Conservation (phyloP, 2,113 vertebrate genomes). For the Cynopterus brachyotis region DNA sequence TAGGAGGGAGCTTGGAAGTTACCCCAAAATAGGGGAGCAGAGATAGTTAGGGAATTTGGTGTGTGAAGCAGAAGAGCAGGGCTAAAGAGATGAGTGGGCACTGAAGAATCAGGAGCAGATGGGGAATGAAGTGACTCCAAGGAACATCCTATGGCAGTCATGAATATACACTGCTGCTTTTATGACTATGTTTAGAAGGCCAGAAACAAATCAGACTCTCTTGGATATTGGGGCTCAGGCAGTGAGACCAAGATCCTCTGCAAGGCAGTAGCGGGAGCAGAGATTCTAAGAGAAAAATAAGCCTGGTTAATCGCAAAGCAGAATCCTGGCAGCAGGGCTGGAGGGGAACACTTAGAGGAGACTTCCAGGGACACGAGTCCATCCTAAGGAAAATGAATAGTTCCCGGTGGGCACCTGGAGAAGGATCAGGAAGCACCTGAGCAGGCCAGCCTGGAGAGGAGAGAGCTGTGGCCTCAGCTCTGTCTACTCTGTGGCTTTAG, state of each 20-base stretch:
- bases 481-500: neutral
- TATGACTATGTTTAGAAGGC: neutral
- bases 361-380: too few species aligned
- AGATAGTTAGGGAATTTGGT: neutral
- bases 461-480: accelerated
- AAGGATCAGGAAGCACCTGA: neutral
- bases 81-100: neutral
- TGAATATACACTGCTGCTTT: neutral
- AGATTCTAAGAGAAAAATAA: neutral
- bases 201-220: neutral
- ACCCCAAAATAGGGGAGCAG: neutral
- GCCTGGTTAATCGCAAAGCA: neutral
- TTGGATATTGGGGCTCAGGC: neutral
- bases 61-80: neutral
- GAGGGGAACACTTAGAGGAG: neutral
- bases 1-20: neutral
- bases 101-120: neutral
- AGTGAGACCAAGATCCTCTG: neutral
- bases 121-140: neutral
- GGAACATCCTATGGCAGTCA: neutral
- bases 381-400: neutral
- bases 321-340: too few species aligned
- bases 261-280: neutral
- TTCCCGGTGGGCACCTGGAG: neutral
- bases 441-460: neutral